Percentiles rank a stretch among this genome's conserved stretches.
These are phyloP conservation scores for Callimorpha dominula DNA, from an alignment of 2,888 invertebrate species.

Conservation along the genomic window DNA sequence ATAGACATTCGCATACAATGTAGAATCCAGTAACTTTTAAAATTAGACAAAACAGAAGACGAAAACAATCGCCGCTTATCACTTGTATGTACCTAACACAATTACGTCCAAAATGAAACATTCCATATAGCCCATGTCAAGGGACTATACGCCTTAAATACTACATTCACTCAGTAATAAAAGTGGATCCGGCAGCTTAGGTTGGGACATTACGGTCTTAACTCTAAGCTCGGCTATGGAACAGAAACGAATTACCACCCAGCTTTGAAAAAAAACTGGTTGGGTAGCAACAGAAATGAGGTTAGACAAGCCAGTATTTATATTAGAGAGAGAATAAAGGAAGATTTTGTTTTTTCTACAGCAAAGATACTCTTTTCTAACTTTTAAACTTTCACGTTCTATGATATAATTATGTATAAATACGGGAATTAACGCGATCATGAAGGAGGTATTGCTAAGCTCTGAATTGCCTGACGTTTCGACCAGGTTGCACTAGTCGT, in stretches of 20 bases:
- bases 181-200: conserved; percentile 4
- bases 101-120: conserved; percentile 2
- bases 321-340: neutral
- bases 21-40: neutral
- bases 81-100: neutral
- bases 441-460: too few species aligned
- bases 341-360: neutral
- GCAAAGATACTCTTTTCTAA: neutral
- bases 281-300: neutral
- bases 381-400: too few species aligned
- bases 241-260: neutral
- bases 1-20: neutral
- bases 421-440: too few species aligned
- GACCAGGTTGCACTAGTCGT: too few species aligned
- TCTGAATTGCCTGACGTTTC: too few species aligned
- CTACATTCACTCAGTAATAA: conserved; percentile 15
- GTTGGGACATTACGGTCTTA: conserved; percentile 23
- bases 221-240: conserved; percentile 18
- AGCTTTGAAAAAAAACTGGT: neutral
- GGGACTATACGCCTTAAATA: conserved; percentile 10
- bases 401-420: too few species aligned
- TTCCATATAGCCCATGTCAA: neutral
- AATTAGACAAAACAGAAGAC: neutral
- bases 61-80: neutral
- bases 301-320: neutral